Evolutionary conservation across 1,140 invertebrate genomes (phyloP), one percentile per base, ranked within the genome.

Genomic region (Trichogramma pretiosum): DNA sequence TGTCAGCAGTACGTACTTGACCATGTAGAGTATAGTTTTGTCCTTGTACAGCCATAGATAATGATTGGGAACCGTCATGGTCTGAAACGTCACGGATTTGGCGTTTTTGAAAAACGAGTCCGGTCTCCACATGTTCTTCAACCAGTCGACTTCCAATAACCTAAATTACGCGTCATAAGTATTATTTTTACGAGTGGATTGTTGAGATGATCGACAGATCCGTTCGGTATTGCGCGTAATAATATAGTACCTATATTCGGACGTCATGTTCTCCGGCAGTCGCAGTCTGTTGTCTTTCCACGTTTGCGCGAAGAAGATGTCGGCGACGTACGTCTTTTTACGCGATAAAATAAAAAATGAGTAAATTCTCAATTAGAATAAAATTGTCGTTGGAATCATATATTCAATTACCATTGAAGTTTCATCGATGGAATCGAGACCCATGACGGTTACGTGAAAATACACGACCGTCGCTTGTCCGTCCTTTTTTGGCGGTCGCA

Each of bases 361-460:
- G 17, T 44, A 33, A 14, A n/a, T n/a, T n/a, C n/a, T n/a, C n/a
- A n/a, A n/a, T n/a, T n/a, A n/a, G 8, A 36, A 9, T n/a, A 5
- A 36, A 36, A 36, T 36, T 36, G 28, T n/a, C n/a, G n/a, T n/a
- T n/a, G n/a, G n/a, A n/a, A n/a, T n/a, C n/a, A n/a, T n/a, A n/a
- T 8, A 5, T 34, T n/a, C 9, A 34, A 5, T n/a, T 34, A 89
- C 86, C 89, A 93, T 93, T 9, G 89, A 92, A 55, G 83, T 88
- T 66, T 93, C 89, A 59, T 93, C 88, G 33, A 93, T 93, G 11
- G 89, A 92, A 70, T 93, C 89, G 34, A 93, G 69, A 7, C 88
- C 87, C 86, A 93, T 89, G 8, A 93, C 89, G 0, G 89, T 93
- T 1, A 93, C 89, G 63, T 93, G 89, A 68, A 93, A 92, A 65